Base-by-base conservation (phyloP, 2,888 invertebrate species). In the Oscheius sp. region DNA sequence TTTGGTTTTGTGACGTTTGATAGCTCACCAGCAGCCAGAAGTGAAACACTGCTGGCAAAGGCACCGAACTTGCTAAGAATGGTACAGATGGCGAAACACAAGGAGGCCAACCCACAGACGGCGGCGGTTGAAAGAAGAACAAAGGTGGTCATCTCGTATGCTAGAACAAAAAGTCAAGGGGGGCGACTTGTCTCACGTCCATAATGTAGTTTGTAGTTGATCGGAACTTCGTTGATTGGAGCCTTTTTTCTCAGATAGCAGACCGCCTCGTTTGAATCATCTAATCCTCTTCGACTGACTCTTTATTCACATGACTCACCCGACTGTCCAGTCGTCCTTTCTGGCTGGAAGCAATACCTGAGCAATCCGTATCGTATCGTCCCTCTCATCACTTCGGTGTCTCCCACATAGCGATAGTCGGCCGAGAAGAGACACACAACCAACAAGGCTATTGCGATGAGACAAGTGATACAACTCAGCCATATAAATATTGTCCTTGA, bases 61-160 rank as follows among this genome's bases (percentile, higher is more conserved):
- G 84, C 81, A 21, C 84, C 83, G 47, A 84, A 79, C 9, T 77
- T 76, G 0, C 79, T 79, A 75, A 81, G 80, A 72, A 84, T 78
- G 1, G 83, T 81, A 62, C 84, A 84, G 37, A 84, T 78, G 5
- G 83, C 74, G 66, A 83, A 84, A 55, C 76, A 77, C 33, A 84
- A 21, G 0, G 81, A 73, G 55, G 79, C 53, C 50, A 83, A 48
- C n/a, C 73, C 76, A 47, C 75, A 76, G 10, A 35, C 62, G 51
- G 81, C 60, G 21, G 84, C 76, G 11, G 73, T 58, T 11, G 74
- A 71, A 0, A 83, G 71, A 9, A 84, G 74, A 29, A 84, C 79
- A 11, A 84, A 71, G 0, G 84, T 78, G 1, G 81, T 77, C 51
- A 83, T 62, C 63, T 84, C 84, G 70, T 82, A 84, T n/a, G 80